Evolutionary conservation across 2,888 invertebrate species (phyloP).

Genomic region (Caenorhabditis doughertyi): DNA sequence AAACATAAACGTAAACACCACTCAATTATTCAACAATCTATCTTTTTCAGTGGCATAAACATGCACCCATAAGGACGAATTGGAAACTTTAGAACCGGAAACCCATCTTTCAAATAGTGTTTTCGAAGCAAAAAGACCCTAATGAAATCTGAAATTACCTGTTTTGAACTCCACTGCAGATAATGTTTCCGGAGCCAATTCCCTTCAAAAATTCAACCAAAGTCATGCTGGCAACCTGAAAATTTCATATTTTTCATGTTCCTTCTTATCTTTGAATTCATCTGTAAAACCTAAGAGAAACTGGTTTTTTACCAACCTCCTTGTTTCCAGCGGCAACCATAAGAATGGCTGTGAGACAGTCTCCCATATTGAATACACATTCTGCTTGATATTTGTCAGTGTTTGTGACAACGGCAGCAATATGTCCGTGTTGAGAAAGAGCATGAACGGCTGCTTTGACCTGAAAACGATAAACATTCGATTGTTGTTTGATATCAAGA

Average conservation of each 20-base stretch:
- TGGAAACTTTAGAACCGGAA: slow-evolving; percentile 22
- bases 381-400: slow-evolving; percentile 58
- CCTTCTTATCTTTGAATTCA: neutral
- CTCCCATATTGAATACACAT: slow-evolving; percentile 73
- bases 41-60: slow-evolving; percentile 27
- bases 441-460: slow-evolving; percentile 77
- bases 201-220: slow-evolving; percentile 54
- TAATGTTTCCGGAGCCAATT: slow-evolving; percentile 36
- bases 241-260: neutral
- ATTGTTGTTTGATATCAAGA: too few species aligned
- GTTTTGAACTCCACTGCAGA: slow-evolving; percentile 58
- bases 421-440: slow-evolving; percentile 73
- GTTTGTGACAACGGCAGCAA: slow-evolving; percentile 72
- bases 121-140: neutral
- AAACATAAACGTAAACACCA: slow-evolving; percentile 54
- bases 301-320: slow-evolving; percentile 31
- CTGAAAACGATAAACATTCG: slow-evolving; percentile 48
- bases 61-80: slow-evolving; percentile 35
- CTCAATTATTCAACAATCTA: slow-evolving; percentile 35
- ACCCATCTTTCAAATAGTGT: neutral
- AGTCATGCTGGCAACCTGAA: slow-evolving; percentile 48
- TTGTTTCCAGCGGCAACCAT: slow-evolving; percentile 70
- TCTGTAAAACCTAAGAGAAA: neutral
- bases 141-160: slow-evolving; percentile 35
- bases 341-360: slow-evolving; percentile 75